Evolutionary conservation across 2,888 invertebrate species (phyloP).

Genomic region (Metopia argyrocephala): DNA sequence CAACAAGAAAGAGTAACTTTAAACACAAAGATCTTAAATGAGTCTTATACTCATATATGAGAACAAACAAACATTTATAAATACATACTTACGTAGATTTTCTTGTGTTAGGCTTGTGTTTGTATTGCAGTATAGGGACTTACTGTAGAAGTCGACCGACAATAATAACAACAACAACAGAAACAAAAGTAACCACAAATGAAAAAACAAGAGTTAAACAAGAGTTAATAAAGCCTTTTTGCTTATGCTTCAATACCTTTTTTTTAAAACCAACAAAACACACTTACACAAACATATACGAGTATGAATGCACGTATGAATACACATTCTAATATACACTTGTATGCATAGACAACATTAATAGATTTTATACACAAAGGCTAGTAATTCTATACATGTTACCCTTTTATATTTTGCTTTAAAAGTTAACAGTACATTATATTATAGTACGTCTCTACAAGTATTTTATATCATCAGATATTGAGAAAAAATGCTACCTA

Average conservation of each 20-base stretch:
- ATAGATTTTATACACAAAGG: too few species aligned
- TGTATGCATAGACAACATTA: too few species aligned
- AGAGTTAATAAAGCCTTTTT: conserved; percentile 60
- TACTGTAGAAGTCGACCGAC: not conserved
- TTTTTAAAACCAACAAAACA: conserved; percentile 35
- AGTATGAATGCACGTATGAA: too few species aligned
- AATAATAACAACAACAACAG: conserved; percentile 13
- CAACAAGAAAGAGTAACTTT: too few species aligned
- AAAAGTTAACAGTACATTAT: conserved; percentile 14
- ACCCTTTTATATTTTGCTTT: conserved; percentile 15
- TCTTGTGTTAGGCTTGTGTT: not conserved
- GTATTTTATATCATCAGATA: not conserved
- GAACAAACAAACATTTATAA: not conserved
- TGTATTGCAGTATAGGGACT: not conserved
- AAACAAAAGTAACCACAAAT: conserved; percentile 59
- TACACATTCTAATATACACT: too few species aligned
- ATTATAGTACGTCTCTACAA: not conserved
- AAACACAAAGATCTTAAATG: not conserved
- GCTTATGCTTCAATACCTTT: conserved; percentile 62
- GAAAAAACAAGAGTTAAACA: conserved; percentile 60
- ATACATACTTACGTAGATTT: not conserved
- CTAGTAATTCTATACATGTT: not conserved
- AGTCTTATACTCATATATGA: not conserved
- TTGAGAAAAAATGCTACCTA: not conserved
- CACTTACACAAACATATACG: not conserved